Base-by-base conservation (phyloP, 1,140 invertebrate species). In the Drosophila bifasciata region DNA sequence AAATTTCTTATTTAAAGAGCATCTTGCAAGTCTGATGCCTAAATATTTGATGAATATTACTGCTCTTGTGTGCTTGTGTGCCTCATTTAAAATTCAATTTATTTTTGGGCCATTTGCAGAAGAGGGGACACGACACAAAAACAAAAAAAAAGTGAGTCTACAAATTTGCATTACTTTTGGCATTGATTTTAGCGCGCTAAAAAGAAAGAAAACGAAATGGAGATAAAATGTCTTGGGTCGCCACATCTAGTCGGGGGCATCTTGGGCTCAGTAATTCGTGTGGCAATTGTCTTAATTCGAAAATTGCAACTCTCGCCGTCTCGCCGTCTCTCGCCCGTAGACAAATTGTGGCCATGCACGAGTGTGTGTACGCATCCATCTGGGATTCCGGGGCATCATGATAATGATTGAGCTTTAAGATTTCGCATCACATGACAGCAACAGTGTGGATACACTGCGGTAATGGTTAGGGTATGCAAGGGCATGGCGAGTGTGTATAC, bases 251-350 rank as follows among this genome's bases (percentile, higher is more conserved):
- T n/a, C 44, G 36, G 49, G 50, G 44, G 44, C 28, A 53, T 71
- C 51, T 50, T 16, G 41, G 32, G 60, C 21, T 68, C 50, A 39
- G 66, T 68, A 88, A 86, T 78, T 86, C 79, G 58, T 64, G 70
- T 63, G 64, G 60, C 83, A 86, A 86, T 86, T 86, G 81, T 88
- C 83, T 86, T 86, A 86, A 86, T 88, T 86, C 70, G 83, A 81
- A 86, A 86, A 86, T 86, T 86, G 81, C 81, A 88, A 71, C 67
- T 79, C 69, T 72, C 57, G 71, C 77, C 25, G 64, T 25, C 25
- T 43, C 50, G 52, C 41, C 32, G 73, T 19, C 61, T 25, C 25
- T 43, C 50, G 52, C 41, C 32, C 67, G 45, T 68, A 72, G 76
- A 79, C 80, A 84, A 79, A 76, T 79, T 84, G 76, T 79, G 51